phyloP scores from a whole-genome alignment of 2,113 vertebrate species.

The Halcyon malimbica region DNA sequence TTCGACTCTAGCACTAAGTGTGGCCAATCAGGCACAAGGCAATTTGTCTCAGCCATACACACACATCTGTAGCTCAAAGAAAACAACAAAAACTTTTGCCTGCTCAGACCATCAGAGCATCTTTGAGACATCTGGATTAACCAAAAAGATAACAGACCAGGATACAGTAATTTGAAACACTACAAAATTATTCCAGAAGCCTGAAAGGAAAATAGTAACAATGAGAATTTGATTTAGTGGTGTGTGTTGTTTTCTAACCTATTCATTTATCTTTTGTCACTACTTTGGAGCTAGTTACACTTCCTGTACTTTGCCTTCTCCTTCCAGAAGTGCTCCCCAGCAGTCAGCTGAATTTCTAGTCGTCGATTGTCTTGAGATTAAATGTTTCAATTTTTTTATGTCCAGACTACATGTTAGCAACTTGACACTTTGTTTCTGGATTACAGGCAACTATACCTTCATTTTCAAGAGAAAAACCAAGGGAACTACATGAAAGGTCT shows the following conservation, averaged over 20 bases:
- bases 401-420: background rate
- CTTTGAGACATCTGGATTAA: background rate
- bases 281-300: background rate
- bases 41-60: background rate
- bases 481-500: background rate
- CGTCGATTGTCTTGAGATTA: background rate
- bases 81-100: background rate
- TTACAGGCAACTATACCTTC: background rate
- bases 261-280: background rate
- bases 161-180: background rate
- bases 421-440: background rate
- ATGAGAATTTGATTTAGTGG: background rate
- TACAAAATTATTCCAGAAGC: background rate
- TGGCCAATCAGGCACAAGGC: background rate
- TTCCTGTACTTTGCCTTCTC: background rate
- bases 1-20: background rate
- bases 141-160: background rate
- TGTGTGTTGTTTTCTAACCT: background rate
- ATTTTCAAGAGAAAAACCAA: background rate
- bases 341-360: background rate
- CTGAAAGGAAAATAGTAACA: background rate
- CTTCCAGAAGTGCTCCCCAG: background rate
- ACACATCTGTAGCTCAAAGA: background rate
- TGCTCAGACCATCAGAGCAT: background rate
- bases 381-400: accelerated